A percentile compares a stretch with the other conserved stretches of the same genome.
Conservation (phyloP, 2,888 invertebrate genomes). For the Campoplex nolae region DNA sequence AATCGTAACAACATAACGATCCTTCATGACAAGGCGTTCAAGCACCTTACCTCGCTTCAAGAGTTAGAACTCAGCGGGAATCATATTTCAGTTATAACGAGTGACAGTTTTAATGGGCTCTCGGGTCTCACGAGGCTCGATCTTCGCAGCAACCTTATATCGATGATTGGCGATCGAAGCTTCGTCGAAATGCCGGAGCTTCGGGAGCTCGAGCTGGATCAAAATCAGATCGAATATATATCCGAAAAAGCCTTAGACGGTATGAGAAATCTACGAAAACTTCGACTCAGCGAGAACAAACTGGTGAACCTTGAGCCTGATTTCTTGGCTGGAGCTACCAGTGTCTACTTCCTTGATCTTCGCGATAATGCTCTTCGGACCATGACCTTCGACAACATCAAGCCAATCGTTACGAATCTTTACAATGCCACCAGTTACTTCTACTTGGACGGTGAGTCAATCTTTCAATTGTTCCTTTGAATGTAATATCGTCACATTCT, state of each 20-base stretch:
- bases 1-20: constrained; percentile 94
- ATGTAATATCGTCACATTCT: background rate
- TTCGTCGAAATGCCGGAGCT: constrained; percentile 92
- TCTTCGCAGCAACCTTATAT: constrained; percentile 90
- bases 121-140: constrained; percentile 90
- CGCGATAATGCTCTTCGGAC: constrained; percentile 92
- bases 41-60: constrained; percentile 90
- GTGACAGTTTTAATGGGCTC: constrained; percentile 92
- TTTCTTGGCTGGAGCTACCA: constrained; percentile 90
- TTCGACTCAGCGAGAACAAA: constrained; percentile 92
- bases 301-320: constrained; percentile 90
- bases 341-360: constrained; percentile 90
- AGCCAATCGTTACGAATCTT: constrained; percentile 92
- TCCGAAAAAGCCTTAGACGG: constrained; percentile 92
- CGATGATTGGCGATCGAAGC: constrained; percentile 91
- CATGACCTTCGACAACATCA: constrained; percentile 91
- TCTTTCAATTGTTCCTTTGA: background rate
- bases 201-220: constrained; percentile 89
- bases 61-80: constrained; percentile 93
- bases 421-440: constrained; percentile 91
- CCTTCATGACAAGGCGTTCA: constrained; percentile 94
- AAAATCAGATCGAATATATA: constrained; percentile 89
- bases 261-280: constrained; percentile 89
- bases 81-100: constrained; percentile 90
- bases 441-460: constrained; percentile 90